Base-by-base conservation (phyloP, 2,797 vertebrate genomes). In the Eleutherodactylus coqui region DNA sequence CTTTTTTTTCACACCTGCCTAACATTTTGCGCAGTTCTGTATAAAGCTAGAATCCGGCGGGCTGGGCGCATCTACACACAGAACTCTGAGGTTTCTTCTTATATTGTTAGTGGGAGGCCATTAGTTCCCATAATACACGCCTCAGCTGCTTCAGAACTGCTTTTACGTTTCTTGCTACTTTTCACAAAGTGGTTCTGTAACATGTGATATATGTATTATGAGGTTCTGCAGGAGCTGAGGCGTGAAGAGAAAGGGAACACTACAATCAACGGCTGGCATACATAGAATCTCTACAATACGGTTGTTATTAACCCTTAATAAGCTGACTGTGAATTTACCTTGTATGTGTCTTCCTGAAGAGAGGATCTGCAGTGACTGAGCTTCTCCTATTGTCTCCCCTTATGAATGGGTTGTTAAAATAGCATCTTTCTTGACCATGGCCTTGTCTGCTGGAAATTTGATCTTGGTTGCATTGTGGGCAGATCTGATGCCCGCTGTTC, bases 331-430 rank as follows among this genome's bases (percentile, higher is more conserved):
- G 14, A 21, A 10, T 29, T 73, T 73, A 85, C 84, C 67, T 80
- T 45, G 32, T 34, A 32, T 62, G 14, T 67, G 5, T 34, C 55
- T 34, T 43, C 21, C 6, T 51, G 49, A 24, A 17, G 64, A 36
- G 10, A 29, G 76, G 9, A 13, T 4, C 45, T 16, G 34, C 79
- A 77, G 76, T 79, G 49, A 9, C 41, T 21, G 38, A 38, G 21
- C 60, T 10, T 29, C 58, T 84, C 58, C 67, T 87, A 73, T 79
- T 29, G 45, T 19, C 76, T 79, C 43, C 45, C 24, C 69, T 51
- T 24, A n/a, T 79, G 81, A 83, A 83, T 72, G 64, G 86, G 38
- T 87, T 75, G 32, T 79, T 87, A 87, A 87, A 87, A 87, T 87
- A 87, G 86, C 53, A 69, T 83, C 60, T 43, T 83, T 83, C 64